Evolutionary conservation across 2,113 vertebrate genomes (phyloP).

Genomic region (Pachypanchax playfairii): DNA sequence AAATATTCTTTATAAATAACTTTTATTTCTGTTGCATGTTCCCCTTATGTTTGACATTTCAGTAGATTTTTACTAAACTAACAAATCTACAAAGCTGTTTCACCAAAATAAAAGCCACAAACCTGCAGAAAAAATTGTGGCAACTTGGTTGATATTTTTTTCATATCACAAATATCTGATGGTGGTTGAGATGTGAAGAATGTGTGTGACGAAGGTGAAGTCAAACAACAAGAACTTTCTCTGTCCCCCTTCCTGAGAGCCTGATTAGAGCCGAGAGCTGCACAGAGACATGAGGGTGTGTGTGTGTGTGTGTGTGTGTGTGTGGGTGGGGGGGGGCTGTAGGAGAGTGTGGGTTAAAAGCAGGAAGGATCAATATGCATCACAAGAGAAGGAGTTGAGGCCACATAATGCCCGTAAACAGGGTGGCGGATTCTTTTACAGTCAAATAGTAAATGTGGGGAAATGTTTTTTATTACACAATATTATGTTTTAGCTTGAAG

Average conservation of each 20-base stretch:
- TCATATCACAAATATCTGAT: no score
- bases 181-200: no score
- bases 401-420: conserved; percentile 4
- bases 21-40: no score
- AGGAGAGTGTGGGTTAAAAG: conserved; percentile 53
- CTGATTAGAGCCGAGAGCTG: conserved; percentile 45
- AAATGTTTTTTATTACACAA: neutral
- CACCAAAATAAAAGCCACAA: no score
- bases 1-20: no score
- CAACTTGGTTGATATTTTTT: no score
- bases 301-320: conserved; percentile 34
- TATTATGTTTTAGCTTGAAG: no score
- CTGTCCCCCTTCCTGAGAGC: conserved; percentile 27
- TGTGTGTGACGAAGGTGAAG: conserved; percentile 21
- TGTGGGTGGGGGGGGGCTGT: conserved; percentile 44
- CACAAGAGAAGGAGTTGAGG: conserved; percentile 20
- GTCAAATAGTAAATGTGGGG: neutral
- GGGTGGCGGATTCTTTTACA: neutral
- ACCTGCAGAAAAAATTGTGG: no score
- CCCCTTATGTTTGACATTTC: no score
- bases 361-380: conserved; percentile 24
- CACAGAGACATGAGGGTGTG: conserved; percentile 34
- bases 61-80: no score
- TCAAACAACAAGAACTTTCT: conserved; percentile 46
- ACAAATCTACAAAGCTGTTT: no score